phyloP scores from a whole-genome alignment of 2,888 invertebrate species.

The Encarsia formosa region DNA sequence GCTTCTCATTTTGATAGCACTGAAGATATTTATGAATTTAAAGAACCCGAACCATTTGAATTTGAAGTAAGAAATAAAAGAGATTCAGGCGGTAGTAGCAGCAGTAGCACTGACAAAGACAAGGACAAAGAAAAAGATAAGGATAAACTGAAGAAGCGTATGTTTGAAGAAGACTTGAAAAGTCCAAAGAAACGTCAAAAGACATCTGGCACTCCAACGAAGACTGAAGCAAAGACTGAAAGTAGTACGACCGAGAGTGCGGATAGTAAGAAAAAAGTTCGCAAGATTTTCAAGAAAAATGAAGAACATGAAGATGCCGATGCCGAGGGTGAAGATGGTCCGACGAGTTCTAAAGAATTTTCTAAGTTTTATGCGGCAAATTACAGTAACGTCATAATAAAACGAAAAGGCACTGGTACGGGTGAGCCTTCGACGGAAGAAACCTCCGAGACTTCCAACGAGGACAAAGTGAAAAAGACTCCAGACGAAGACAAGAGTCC shows the following conservation, averaged over 20 bases:
- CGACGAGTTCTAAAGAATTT: not conserved
- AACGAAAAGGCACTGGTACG: conserved; percentile 6
- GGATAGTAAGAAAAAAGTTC: conserved; percentile 38
- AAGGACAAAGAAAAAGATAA: conserved; percentile 41
- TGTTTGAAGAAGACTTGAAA: conserved; percentile 43
- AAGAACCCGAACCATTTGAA: conserved; percentile 85
- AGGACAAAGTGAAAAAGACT: conserved; percentile 40
- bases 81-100: conserved; percentile 34
- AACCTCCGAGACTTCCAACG: conserved; percentile 24
- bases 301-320: conserved; percentile 25
- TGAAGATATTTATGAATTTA: conserved; percentile 80
- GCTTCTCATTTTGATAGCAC: conserved; percentile 32
- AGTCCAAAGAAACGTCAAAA: conserved; percentile 47
- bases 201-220: conserved; percentile 5
- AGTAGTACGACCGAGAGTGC: conserved; percentile 3
- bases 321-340: conserved; percentile 16
- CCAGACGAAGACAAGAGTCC: conserved; percentile 43
- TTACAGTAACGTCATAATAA: conserved; percentile 8
- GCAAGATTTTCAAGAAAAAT: conserved; percentile 34
- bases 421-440: not conserved
- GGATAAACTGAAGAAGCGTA: conserved; percentile 44
- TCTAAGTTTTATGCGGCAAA: conserved; percentile 10
- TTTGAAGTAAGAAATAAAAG: conserved; percentile 60
- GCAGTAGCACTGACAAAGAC: conserved; percentile 34
- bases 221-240: conserved; percentile 8